Conservation (phyloP, 2,113 vertebrate genomes). For the Gnathonemus longibarbis region DNA sequence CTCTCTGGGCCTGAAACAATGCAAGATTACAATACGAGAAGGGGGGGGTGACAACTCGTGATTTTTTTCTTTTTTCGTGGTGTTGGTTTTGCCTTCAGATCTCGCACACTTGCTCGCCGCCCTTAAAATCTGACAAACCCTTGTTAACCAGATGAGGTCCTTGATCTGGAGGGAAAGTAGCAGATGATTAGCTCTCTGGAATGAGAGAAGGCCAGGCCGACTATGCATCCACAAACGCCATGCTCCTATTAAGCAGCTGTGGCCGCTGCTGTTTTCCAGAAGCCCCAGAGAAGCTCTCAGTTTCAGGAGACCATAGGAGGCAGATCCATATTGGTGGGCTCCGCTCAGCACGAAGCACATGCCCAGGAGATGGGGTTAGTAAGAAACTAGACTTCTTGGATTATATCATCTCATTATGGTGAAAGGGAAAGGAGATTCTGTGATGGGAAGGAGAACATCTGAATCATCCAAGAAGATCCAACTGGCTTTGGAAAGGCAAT, state of each 20-base stretch:
- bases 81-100: conserved; percentile 47
- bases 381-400: neutral
- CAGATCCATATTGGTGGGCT: neutral
- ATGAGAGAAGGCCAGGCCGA: neutral
- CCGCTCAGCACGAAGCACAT: neutral
- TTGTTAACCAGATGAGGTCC: conserved; percentile 37
- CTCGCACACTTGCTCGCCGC: conserved; percentile 40
- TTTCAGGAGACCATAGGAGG: neutral
- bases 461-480: neutral
- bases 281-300: neutral
- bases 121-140: conserved; percentile 47
- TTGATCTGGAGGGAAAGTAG: conserved; percentile 43
- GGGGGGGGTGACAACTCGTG: conserved; percentile 34
- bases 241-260: neutral
- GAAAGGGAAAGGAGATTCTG: neutral
- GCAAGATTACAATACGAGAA: conserved; percentile 58
- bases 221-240: neutral
- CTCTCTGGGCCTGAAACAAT: conserved; percentile 62
- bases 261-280: neutral
- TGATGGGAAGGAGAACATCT: neutral
- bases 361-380: neutral
- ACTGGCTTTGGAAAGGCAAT: neutral
- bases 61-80: neutral
- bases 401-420: neutral
- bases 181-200: conserved; percentile 37